A percentile compares a stretch with the other conserved stretches of the same genome.
These are phyloP conservation scores for Rhyacichthys aspro DNA, from an alignment of 2,797 vertebrate species.

Conservation along the genomic window DNA sequence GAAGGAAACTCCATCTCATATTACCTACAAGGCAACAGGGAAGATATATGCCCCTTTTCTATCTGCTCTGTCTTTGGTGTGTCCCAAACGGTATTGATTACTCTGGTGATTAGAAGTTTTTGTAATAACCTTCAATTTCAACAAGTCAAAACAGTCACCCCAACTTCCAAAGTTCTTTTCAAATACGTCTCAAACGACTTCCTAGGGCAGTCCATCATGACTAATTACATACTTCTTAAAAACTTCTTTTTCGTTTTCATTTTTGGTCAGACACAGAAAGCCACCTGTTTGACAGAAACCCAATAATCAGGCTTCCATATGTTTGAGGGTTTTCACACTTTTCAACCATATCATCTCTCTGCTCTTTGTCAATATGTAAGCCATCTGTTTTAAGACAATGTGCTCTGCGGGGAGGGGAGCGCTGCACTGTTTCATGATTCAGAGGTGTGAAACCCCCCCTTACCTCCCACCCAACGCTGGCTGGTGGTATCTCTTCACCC, in stretches of 20 bases:
- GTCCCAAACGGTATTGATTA: background rate
- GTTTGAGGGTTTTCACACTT: conserved; percentile 65
- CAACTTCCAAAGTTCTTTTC: background rate
- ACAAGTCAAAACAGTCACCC: background rate
- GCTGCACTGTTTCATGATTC: conserved; percentile 60
- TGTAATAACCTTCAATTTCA: background rate
- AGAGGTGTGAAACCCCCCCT: conserved; percentile 65
- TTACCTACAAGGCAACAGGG: conserved; percentile 52
- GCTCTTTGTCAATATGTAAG: conserved; percentile 69
- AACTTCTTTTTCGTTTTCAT: conserved; percentile 3
- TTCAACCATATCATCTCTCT: conserved; percentile 63
- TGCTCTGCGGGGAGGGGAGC: conserved; percentile 44
- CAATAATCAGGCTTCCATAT: conserved; percentile 64
- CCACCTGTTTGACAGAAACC: conserved; percentile 61
- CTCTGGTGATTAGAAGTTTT: background rate
- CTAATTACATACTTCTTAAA: conserved; percentile 1
- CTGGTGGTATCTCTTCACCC: conserved; percentile 46
- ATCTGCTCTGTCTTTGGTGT: conserved; percentile 19
- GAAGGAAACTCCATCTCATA: conserved; percentile 63
- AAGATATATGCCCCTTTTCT: conserved; percentile 23
- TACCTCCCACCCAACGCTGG: conserved; percentile 11
- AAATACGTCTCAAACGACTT: background rate
- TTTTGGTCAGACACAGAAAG: conserved; percentile 1
- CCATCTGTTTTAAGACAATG: conserved; percentile 72
- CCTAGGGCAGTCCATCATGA: background rate